A percentile compares a stretch with the other conserved stretches of the same genome.
Conservation (phyloP, 1,140 invertebrate species). For the Chlorops oryzae region DNA sequence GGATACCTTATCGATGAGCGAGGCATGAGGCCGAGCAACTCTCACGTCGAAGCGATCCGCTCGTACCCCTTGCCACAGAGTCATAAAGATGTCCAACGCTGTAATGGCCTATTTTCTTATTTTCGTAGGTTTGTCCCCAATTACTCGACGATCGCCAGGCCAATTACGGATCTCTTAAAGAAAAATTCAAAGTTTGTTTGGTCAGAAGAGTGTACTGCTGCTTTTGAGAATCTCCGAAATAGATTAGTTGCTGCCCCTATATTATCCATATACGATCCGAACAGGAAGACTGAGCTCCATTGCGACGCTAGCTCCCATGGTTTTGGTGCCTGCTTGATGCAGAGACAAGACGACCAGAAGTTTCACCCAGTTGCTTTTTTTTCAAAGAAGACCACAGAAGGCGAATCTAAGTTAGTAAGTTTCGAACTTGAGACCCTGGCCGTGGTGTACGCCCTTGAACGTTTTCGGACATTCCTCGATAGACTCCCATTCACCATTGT, state of each 20-base stretch:
- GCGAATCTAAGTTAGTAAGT: slow-evolving; percentile 46
- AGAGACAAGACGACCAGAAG: slow-evolving; percentile 15
- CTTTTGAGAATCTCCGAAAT: no score
- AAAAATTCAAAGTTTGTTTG: slow-evolving; percentile 25
- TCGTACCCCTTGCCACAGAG: no score
- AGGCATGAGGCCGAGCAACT: slow-evolving; percentile 19
- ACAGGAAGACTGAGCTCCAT: slow-evolving; percentile 27
- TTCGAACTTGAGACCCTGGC: slow-evolving; percentile 49
- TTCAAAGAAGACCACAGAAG: slow-evolving; percentile 32
- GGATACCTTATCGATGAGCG: slow-evolving; percentile 20
- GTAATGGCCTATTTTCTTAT: neutral
- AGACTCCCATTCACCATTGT: slow-evolving; percentile 42
- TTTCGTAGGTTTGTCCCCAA: slow-evolving; percentile 19
- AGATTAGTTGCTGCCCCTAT: no score
- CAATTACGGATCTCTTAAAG: slow-evolving; percentile 23
- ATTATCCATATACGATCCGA: no score
- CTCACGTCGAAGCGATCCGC: slow-evolving; percentile 33
- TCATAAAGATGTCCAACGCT: no score
- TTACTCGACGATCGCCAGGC: slow-evolving; percentile 25
- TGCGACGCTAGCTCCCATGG: slow-evolving; percentile 20
- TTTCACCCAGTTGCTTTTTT: slow-evolving; percentile 10
- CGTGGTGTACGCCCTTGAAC: slow-evolving; percentile 41
- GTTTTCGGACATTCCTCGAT: slow-evolving; percentile 36
- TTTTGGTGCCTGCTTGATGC: slow-evolving; percentile 23
- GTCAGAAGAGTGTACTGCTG: no score